Evolutionary conservation across 2,797 vertebrate genomes (phyloP).

Genomic region (Diplodus puntazzo): DNA sequence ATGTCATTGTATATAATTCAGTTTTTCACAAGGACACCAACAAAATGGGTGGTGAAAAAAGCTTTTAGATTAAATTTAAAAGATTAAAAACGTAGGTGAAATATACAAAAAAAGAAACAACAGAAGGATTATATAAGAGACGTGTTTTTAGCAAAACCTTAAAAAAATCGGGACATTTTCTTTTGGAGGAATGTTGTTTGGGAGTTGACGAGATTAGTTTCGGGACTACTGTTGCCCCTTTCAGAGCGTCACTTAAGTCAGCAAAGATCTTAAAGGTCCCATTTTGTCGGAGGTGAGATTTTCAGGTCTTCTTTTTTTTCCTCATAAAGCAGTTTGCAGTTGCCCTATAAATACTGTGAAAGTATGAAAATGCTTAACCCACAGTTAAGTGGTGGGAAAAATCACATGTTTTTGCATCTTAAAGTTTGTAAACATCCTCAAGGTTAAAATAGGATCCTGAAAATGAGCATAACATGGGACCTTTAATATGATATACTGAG

Average conservation of each 20-base stretch:
- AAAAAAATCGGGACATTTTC: conserved; percentile 1
- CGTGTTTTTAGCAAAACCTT: not conserved
- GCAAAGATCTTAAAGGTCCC: not conserved
- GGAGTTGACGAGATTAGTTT: conserved; percentile 33
- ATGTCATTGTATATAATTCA: not conserved
- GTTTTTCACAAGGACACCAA: not conserved
- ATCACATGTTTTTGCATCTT: no score
- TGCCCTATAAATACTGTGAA: no score
- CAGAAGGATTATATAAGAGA: conserved; percentile 3
- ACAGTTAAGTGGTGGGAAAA: no score
- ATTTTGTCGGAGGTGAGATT: no score
- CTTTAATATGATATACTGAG: conserved; percentile 1
- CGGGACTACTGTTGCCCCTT: conserved; percentile 17
- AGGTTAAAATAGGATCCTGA: no score
- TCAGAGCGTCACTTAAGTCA: conserved; percentile 15
- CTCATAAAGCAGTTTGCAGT: no score
- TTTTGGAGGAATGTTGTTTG: conserved; percentile 16
- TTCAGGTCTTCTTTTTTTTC: no score
- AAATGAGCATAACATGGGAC: no score
- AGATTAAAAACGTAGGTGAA: conserved; percentile 32
- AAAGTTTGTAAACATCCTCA: no score
- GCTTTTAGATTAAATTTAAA: conserved; percentile 25
- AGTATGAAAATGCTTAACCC: no score
- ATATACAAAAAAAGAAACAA: conserved; percentile 1
- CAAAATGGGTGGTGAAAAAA: conserved; percentile 3